Evolutionary conservation across 2,113 vertebrate species (phyloP).

Genomic region (Illadopsis cleaveri): DNA sequence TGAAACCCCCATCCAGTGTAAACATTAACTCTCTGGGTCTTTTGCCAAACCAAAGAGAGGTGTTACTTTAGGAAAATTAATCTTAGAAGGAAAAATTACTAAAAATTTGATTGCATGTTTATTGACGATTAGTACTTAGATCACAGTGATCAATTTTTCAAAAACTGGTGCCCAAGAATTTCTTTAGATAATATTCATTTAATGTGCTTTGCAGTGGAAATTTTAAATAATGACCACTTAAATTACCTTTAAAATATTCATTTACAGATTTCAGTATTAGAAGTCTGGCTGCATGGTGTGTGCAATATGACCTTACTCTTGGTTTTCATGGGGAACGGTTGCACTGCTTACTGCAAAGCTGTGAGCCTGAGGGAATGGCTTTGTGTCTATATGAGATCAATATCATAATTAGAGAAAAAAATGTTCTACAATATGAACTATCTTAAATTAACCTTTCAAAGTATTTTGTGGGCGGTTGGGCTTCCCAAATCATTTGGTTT

Average conservation of each 20-base stretch:
- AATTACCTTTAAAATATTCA: not conserved
- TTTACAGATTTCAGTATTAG: not conserved
- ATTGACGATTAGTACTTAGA: not conserved
- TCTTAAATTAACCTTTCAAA: constrained; percentile 21
- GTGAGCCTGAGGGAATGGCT: not conserved
- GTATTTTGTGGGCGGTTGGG: not conserved
- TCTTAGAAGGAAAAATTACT: not conserved
- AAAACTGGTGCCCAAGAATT: not conserved
- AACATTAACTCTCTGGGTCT: not conserved
- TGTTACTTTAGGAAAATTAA: not conserved
- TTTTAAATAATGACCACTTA: not conserved
- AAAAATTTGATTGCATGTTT: not conserved
- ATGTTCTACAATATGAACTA: not conserved
- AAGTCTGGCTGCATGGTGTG: not conserved
- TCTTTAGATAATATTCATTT: not conserved
- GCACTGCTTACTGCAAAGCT: not conserved
- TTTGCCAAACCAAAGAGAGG: not conserved
- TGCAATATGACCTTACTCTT: not conserved
- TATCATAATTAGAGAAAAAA: not conserved
- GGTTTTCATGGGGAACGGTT: not conserved
- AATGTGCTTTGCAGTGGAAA: not conserved
- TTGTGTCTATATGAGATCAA: not conserved
- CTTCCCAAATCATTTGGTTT: not conserved
- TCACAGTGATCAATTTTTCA: not conserved
- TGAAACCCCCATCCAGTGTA: not conserved